phyloP scores from a whole-genome alignment of 2,113 vertebrate genomes.

The Salvelinus fontinalis region DNA sequence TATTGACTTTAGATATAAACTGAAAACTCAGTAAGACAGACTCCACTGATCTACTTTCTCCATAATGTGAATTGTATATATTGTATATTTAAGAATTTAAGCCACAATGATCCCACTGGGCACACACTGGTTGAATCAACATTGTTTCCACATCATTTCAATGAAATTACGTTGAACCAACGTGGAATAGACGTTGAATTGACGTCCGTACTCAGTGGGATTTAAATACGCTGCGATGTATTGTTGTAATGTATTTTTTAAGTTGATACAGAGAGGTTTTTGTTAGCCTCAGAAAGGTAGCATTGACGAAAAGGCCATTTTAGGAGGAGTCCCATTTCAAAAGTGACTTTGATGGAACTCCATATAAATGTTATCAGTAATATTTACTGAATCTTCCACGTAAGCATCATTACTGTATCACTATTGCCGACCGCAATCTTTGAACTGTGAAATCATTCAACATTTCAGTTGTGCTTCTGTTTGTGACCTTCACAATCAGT shows the following conservation, averaged over 20 bases:
- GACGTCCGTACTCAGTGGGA: too few relatives aligned
- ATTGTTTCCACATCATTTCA: too few relatives aligned
- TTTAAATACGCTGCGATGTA: not conserved
- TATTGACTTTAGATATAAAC: constrained; percentile 87
- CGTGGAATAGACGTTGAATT: too few relatives aligned
- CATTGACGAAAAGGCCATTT: not conserved
- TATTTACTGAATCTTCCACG: constrained; percentile 36
- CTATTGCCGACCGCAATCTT: not conserved
- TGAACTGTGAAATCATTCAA: not conserved
- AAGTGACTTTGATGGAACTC: not conserved
- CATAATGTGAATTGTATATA: constrained; percentile 40
- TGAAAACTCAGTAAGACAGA: constrained; percentile 70
- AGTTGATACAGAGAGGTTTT: not conserved
- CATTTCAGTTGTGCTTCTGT: not conserved
- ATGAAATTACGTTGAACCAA: too few relatives aligned
- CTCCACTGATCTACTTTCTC: not conserved
- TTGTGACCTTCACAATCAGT: not conserved
- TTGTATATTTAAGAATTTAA: constrained; percentile 27
- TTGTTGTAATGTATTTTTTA: not conserved
- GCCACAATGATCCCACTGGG: too few relatives aligned
- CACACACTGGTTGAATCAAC: too few relatives aligned
- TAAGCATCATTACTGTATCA: not conserved
- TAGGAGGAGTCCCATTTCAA: not conserved
- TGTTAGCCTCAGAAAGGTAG: not conserved
- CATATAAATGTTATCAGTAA: constrained; percentile 33